Evolutionary conservation across 2,888 invertebrate species (phyloP), one percentile per base, ranked within the genome.

Genomic region (Pyralis farinalis): DNA sequence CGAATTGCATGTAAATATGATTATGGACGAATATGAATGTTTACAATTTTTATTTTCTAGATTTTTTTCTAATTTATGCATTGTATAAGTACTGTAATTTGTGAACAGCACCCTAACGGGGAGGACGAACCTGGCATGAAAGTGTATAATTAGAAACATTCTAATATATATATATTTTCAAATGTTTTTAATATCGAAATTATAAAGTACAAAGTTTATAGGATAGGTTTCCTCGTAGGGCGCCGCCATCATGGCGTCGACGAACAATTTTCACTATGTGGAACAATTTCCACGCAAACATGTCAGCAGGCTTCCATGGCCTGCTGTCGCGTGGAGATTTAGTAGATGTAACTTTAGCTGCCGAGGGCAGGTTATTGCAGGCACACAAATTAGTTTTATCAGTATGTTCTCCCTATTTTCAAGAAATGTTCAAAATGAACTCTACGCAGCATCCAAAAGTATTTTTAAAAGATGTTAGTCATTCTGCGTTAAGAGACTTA

Each of bases 201-300:
- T 70, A 63, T 79, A 79, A 76, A 84, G 85, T 86, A 86, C 84
- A 87, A 87, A 83, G 73, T 64, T 46, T 55, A 71, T 85, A 85
- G 84, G 84, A 82, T 87, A 87, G 84, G 86, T 78, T 4, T 72
- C 74, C 64, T 55, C 53, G 54, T 55, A 58, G 62, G 58, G 68
- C 78, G 82, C 73, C 89, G 87, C 88, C 91, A 91, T 89, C 80
- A 92, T 92, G 92, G 92, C 92, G 92, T 92, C 92, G 92, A 92
- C 90, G 92, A 93, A 87, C 92, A 92, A 75, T 93, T 92, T 86
- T 93, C 93, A 77, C 82, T 93, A 84, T 93, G 93, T 93, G 93
- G 93, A 93, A 93, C 87, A 93, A 93, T 87, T 93, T 93, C 88
- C 93, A 93, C 84, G 91, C 92, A 53, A 93, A 93, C 67, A 90